phyloP scores from a whole-genome alignment of 2,888 invertebrate genomes.

The Alviniconcha strummeri region DNA sequence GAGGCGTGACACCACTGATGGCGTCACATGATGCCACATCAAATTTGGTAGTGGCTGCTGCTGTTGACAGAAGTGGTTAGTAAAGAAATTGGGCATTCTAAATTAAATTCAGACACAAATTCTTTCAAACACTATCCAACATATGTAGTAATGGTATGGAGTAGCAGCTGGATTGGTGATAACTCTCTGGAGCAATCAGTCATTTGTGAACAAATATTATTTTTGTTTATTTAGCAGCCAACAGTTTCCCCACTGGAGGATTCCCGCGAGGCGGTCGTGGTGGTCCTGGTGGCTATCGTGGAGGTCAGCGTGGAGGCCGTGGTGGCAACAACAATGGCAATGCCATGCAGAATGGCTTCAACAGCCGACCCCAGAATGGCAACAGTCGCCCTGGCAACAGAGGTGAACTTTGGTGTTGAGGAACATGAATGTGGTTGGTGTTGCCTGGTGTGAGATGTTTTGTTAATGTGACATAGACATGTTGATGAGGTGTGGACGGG shows the following conservation, averaged over 20 bases:
- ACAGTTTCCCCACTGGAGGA: conserved; percentile 44
- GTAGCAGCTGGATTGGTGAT: too few relatives aligned
- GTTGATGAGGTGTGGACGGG: background rate
- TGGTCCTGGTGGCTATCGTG: conserved; percentile 28
- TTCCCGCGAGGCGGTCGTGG: conserved; percentile 40
- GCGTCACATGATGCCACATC: too few relatives aligned
- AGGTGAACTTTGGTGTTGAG: conserved; percentile 34
- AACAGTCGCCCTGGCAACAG: conserved; percentile 49
- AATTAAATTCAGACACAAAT: too few relatives aligned
- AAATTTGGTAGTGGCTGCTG: too few relatives aligned
- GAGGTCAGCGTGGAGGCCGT: conserved; percentile 40
- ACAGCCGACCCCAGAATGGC: conserved; percentile 47
- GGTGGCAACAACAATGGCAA: conserved; percentile 39
- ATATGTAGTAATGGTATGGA: too few relatives aligned
- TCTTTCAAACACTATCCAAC: too few relatives aligned
- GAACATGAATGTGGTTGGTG: background rate
- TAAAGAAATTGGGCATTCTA: too few relatives aligned
- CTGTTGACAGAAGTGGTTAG: too few relatives aligned
- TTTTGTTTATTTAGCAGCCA: conserved; percentile 36
- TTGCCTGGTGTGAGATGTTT: background rate
- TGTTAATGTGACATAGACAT: too few relatives aligned
- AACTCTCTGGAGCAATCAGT: too few relatives aligned
- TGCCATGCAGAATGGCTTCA: conserved; percentile 49
- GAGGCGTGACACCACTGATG: too few relatives aligned
- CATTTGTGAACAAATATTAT: too few relatives aligned